Conservation (phyloP, 2,888 invertebrate species). For the Prosapia bicincta region DNA sequence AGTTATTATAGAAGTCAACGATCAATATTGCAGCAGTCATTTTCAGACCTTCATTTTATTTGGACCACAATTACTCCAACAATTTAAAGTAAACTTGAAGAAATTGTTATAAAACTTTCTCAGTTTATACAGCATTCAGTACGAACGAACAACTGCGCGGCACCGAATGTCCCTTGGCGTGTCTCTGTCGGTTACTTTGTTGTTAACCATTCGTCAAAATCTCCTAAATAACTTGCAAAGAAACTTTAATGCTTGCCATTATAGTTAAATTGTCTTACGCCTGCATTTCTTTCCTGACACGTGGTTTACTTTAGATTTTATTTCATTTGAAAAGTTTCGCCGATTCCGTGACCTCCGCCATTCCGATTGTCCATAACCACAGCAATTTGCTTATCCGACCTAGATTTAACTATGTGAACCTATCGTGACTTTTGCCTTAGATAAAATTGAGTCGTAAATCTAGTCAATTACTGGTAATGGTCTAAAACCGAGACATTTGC, state of each 20-base stretch:
- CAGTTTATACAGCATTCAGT: not conserved
- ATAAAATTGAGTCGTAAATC: not conserved
- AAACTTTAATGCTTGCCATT: not conserved
- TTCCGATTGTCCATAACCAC: not conserved
- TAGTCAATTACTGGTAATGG: not conserved
- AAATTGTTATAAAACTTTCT: not conserved
- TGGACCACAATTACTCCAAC: no score
- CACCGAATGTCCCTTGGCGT: not conserved
- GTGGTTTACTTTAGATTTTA: not conserved
- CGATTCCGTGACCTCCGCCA: not conserved
- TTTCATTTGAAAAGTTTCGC: not conserved
- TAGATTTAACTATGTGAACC: not conserved
- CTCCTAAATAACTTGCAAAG: not conserved
- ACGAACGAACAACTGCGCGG: no score
- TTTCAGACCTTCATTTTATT: no score
- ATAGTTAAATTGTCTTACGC: not conserved
- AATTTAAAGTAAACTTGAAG: no score
- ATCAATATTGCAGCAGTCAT: no score
- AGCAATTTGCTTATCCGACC: not conserved
- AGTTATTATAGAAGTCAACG: no score
- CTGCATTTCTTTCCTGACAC: not conserved
- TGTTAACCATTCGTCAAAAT: not conserved
- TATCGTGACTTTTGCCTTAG: not conserved
- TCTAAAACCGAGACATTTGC: not conserved
- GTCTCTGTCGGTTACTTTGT: not conserved